A percentile compares a stretch with the other conserved stretches of the same genome.
Conservation (phyloP, 2,888 invertebrate genomes). For the Anoncus sp. region DNA sequence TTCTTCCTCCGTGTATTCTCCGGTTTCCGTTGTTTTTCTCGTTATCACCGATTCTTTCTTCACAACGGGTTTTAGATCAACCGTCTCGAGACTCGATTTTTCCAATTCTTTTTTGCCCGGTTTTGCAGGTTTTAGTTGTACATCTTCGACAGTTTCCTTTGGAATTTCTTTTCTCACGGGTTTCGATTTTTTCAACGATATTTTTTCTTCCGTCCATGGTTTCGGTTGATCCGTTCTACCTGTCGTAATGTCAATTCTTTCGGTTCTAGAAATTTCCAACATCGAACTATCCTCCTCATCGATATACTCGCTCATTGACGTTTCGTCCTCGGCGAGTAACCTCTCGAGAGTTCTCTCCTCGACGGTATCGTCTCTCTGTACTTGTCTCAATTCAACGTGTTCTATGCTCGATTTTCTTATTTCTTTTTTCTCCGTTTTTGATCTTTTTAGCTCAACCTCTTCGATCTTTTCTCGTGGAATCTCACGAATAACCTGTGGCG, state of each 20-base stretch:
- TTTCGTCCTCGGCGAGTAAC: slow-evolving; percentile 66
- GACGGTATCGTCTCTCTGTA: slow-evolving; percentile 66
- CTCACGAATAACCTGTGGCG: slow-evolving; percentile 73
- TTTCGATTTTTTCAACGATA: slow-evolving; percentile 84
- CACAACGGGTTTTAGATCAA: slow-evolving; percentile 64
- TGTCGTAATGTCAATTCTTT: slow-evolving; percentile 70
- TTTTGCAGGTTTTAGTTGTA: slow-evolving; percentile 86
- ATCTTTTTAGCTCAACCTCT: slow-evolving; percentile 82
- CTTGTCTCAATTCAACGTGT: slow-evolving; percentile 72
- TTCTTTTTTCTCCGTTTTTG: slow-evolving; percentile 84
- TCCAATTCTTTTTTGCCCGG: slow-evolving; percentile 76
- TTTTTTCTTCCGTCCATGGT: slow-evolving; percentile 84
- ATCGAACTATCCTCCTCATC: slow-evolving; percentile 73
- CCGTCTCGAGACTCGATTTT: slow-evolving; percentile 70
- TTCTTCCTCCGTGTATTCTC: slow-evolving; percentile 72
- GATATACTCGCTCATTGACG: slow-evolving; percentile 62
- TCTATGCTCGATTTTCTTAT: slow-evolving; percentile 71
- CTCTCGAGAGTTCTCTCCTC: slow-evolving; percentile 64
- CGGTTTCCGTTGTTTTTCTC: slow-evolving; percentile 42
- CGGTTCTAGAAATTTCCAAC: slow-evolving; percentile 64
- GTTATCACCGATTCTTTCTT: slow-evolving; percentile 36
- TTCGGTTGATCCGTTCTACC: slow-evolving; percentile 83
- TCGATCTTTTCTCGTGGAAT: slow-evolving; percentile 75
- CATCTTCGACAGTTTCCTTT: slow-evolving; percentile 81
- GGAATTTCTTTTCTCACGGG: slow-evolving; percentile 80